phyloP scores from a whole-genome alignment of 2,113 vertebrate genomes.

The Leptocoma aspasia region DNA sequence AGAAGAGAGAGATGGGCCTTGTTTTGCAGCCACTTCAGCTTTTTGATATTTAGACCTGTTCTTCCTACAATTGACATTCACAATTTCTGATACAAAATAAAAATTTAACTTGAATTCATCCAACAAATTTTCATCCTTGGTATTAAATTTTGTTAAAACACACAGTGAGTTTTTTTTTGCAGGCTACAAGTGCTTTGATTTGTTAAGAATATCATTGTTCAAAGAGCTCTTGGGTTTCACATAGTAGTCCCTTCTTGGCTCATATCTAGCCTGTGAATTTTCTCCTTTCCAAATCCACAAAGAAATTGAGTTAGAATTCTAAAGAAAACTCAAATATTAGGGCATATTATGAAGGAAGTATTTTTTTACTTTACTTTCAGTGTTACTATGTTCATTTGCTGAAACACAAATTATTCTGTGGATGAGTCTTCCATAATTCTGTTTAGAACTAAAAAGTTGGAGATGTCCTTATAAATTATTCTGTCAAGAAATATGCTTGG shows the following conservation, averaged over 20 bases:
- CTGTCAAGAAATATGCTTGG: background rate
- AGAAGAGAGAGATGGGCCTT: background rate
- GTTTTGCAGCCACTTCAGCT: background rate
- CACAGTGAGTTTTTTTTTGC: background rate
- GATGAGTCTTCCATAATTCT: background rate
- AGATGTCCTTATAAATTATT: background rate
- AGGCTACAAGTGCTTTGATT: background rate
- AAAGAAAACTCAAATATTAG: background rate
- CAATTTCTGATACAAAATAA: background rate
- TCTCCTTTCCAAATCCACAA: background rate
- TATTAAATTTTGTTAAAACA: background rate
- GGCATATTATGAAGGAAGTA: background rate
- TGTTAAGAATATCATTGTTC: background rate
- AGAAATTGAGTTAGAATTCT: background rate
- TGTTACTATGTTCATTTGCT: background rate
- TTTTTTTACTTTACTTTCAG: background rate
- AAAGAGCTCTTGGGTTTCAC: background rate
- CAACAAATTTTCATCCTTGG: background rate
- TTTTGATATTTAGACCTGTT: background rate
- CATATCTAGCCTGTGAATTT: background rate
- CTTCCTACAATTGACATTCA: background rate
- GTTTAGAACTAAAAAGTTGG: background rate
- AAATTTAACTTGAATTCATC: background rate
- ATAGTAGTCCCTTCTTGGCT: background rate
- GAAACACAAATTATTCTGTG: background rate